Evolutionary conservation across 2,888 invertebrate species (phyloP), one percentile per base, ranked within the genome.

Genomic region (Xestia rhomboidea): DNA sequence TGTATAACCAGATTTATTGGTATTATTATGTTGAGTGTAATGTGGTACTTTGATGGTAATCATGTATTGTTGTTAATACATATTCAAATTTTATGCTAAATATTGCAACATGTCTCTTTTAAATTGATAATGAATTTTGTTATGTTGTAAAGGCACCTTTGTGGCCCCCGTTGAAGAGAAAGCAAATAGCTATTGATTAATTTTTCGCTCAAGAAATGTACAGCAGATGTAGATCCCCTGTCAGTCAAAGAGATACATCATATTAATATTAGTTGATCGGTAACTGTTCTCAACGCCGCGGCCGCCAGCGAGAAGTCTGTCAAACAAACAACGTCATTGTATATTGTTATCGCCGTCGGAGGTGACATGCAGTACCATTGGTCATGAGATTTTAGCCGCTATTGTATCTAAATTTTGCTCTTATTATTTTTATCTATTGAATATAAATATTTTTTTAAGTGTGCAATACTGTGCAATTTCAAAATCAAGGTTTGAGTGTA

Each of bases 11-110:
- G 62, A 66, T 54, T 54, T 34, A 34, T 34, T 74, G 68, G 38
- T 41, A 66, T 63, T 41, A 66, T 67, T 73, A 70, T 51, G 67
- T 46, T 34, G 60, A 76, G 49, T 68, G 49, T 78, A 70, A 68
- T 78, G 70, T 64, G n/a, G 44, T 54, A 64, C 21, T 44, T 57
- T 68, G 27, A 41, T 41, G 41, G 62, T 62, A 21, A 64, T 68
- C 11, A 21, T 75, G 21, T 57, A 75, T 72, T 79, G 21, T 64
- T 79, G 30, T 67, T 79, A 60, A 71, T 41, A n/a, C n/a, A n/a
- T n/a, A 68, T 74, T 73, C 34, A 44, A 49, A 82, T 54, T 63
- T 24, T 73, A 83, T 83, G 70, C 30, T 44, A 70, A 70, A 67
- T 49, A 21, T 73, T 70, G 54, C 15, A 63, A 66, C 60, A n/a